phyloP scores from a whole-genome alignment of 2,113 vertebrate genomes.

The Ailuropoda melanoleuca region DNA sequence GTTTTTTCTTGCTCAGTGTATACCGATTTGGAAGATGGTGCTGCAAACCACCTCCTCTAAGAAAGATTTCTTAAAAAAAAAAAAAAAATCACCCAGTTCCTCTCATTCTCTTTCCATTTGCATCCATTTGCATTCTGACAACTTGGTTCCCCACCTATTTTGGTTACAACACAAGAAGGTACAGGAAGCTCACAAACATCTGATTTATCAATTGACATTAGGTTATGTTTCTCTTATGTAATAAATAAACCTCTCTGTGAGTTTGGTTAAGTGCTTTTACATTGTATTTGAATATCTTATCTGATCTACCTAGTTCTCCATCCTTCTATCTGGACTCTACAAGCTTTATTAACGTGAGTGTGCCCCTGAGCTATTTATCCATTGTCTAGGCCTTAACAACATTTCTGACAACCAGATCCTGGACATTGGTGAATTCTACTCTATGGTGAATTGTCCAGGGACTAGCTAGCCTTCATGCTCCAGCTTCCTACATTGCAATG shows the following conservation, averaged over 20 bases:
- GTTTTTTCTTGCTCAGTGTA: background rate
- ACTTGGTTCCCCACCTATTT: background rate
- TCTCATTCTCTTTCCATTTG: background rate
- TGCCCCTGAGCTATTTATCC: background rate
- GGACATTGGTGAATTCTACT: background rate
- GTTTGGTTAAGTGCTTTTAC: background rate
- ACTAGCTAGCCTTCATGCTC: background rate
- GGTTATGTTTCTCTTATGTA: background rate
- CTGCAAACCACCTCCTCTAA: background rate
- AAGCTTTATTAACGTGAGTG: background rate
- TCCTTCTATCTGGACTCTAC: background rate
- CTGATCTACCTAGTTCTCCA: background rate
- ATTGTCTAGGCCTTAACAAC: background rate
- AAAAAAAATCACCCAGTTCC: background rate
- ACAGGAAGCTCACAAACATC: background rate
- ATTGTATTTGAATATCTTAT: background rate
- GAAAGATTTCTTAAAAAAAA: background rate
- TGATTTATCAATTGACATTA: background rate
- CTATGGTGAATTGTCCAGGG: background rate
- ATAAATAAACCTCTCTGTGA: background rate
- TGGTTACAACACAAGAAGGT: background rate
- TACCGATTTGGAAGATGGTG: background rate
- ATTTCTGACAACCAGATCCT: slow-evolving; percentile 4
- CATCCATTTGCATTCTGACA: background rate
- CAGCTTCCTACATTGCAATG: background rate